Percentiles rank a stretch among this genome's conserved stretches.
These are phyloP conservation scores for Adelosebastes latens DNA, from an alignment of 2,797 vertebrate species.

Conservation along the genomic window DNA sequence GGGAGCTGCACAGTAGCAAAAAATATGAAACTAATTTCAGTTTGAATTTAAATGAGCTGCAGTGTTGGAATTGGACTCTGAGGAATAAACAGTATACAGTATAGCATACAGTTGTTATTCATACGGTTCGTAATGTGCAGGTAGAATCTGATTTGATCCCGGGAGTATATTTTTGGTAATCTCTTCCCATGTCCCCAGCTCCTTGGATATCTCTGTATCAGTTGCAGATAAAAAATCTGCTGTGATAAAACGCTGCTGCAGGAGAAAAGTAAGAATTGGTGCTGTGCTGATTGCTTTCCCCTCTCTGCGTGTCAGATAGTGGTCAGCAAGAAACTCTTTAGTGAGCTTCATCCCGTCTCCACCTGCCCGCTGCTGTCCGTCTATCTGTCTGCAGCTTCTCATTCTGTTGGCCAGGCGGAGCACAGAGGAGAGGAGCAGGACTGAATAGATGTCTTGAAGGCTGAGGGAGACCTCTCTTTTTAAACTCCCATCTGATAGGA, in stretches of 20 bases:
- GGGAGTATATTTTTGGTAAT: conserved; percentile 52
- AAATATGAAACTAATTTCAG: background rate
- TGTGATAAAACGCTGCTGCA: conserved; percentile 69
- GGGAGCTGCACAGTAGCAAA: background rate
- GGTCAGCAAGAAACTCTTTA: conserved; percentile 57
- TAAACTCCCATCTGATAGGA: conserved; percentile 64
- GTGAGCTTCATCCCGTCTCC: conserved; percentile 54
- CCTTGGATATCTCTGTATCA: conserved; percentile 60
- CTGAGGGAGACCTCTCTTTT: conserved; percentile 59
- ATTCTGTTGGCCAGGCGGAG: conserved; percentile 43
- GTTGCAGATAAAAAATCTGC: conserved; percentile 65
- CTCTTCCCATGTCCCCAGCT: conserved; percentile 44
- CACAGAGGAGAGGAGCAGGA: conserved; percentile 7
- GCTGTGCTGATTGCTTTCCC: conserved; percentile 67
- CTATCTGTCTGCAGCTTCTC: conserved; percentile 44
- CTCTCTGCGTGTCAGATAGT: conserved; percentile 63
- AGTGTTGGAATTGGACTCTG: conserved; percentile 9
- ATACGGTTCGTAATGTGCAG: conserved; percentile 29
- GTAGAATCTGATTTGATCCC: conserved; percentile 47
- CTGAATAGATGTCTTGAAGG: conserved; percentile 47
- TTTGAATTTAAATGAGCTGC: conserved; percentile 10
- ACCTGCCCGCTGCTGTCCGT: conserved; percentile 51
- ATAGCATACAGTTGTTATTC: conserved; percentile 20
- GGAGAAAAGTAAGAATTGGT: conserved; percentile 57
- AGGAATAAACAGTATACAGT: conserved; percentile 18